A percentile compares a stretch with the other conserved stretches of the same genome.
phyloP scores from a whole-genome alignment of 1,140 invertebrate genomes.

The Papilio aristodemus region DNA sequence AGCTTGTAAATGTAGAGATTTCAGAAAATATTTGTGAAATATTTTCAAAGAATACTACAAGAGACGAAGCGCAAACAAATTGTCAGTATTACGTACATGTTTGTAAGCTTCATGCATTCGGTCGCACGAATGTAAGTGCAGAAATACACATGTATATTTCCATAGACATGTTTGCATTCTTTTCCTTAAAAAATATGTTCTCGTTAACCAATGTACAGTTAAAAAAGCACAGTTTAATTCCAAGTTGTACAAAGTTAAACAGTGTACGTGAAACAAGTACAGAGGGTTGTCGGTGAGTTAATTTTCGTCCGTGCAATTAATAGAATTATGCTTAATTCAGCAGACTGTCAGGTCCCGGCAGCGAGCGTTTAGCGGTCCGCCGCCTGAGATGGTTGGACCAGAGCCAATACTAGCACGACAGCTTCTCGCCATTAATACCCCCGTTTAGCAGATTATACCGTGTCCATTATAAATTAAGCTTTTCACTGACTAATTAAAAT shows the following conservation, averaged over 20 bases:
- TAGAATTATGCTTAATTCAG: slow-evolving; percentile 30
- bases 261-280: background rate
- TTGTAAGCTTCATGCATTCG: background rate
- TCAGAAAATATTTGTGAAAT: background rate
- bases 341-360: slow-evolving; percentile 22
- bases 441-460: slow-evolving; percentile 21
- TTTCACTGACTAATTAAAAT: slow-evolving; percentile 28
- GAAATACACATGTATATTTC: no score
- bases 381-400: slow-evolving; percentile 6
- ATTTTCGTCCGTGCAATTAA: slow-evolving; percentile 10
- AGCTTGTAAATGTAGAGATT: background rate
- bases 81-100: background rate
- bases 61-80: background rate
- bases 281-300: background rate
- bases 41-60: background rate
- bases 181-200: no score
- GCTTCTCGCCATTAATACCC: slow-evolving; percentile 3
- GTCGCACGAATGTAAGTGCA: background rate
- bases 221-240: background rate
- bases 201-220: background rate
- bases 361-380: slow-evolving; percentile 26
- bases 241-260: background rate
- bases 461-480: slow-evolving; percentile 20
- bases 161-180: background rate
- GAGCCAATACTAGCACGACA: slow-evolving; percentile 17